A percentile compares a stretch with the other conserved stretches of the same genome.
Conservation (phyloP, 2,113 vertebrate genomes). For the Alligator sinensis region DNA sequence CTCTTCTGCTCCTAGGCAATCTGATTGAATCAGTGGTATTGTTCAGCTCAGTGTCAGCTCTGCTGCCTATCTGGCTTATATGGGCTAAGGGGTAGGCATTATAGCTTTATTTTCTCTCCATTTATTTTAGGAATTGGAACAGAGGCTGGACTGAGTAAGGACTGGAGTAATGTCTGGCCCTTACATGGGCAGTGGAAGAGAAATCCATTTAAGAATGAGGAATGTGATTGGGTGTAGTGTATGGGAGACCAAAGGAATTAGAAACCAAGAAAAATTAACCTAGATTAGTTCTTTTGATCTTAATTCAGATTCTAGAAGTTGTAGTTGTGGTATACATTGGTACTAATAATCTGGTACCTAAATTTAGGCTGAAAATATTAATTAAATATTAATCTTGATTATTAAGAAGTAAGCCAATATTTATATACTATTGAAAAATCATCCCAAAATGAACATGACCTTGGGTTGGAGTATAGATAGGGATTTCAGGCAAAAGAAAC, state of each 20-base stretch:
- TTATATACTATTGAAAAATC: neutral
- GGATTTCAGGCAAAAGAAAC: neutral
- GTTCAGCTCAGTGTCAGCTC: neutral
- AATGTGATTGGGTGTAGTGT: neutral
- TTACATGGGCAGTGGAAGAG: neutral
- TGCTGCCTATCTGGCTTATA: neutral
- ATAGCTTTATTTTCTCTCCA: fast-evolving
- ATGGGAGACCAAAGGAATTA: neutral
- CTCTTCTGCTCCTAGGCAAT: fast-evolving
- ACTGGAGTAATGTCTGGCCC: neutral
- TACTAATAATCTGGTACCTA: neutral
- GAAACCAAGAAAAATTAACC: neutral
- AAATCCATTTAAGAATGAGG: neutral
- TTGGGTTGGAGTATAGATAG: neutral
- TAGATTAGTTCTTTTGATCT: neutral
- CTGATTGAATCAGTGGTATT: neutral
- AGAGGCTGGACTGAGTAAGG: neutral
- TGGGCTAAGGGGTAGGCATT: fast-evolving
- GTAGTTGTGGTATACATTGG: fast-evolving
- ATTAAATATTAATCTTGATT: neutral
- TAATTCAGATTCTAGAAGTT: neutral
- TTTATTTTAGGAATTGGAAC: neutral
- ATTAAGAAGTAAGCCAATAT: neutral
- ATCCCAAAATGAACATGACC: neutral
- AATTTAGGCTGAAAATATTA: neutral